A percentile compares a stretch with the other conserved stretches of the same genome.
Conservation (phyloP, 35 echinoderm and acorn worm species). For the Eucidaris tribuloides region DNA sequence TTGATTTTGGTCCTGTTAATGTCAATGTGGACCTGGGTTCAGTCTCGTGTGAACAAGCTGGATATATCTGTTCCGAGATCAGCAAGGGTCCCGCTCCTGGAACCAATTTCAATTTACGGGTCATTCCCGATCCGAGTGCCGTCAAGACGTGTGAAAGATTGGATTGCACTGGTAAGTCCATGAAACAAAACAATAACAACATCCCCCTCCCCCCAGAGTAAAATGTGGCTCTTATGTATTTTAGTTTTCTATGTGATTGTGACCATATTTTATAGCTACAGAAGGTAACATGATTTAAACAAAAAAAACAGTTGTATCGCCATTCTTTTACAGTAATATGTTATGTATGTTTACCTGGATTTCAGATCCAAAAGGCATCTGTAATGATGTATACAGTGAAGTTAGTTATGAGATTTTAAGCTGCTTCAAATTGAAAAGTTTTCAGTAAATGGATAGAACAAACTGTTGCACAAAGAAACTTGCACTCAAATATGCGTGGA, state of each 20-base stretch:
- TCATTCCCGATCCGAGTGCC: slow-evolving; percentile 37
- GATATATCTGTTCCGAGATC: slow-evolving; percentile 67
- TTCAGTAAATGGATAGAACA: background rate
- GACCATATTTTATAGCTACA: too few relatives aligned
- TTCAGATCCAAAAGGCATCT: too few relatives aligned
- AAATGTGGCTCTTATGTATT: too few relatives aligned
- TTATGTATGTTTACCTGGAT: too few relatives aligned
- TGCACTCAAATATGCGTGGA: background rate
- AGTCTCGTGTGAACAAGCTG: slow-evolving; percentile 53
- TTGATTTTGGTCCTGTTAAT: slow-evolving; percentile 62
- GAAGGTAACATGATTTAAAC: too few relatives aligned
- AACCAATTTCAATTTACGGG: slow-evolving; percentile 47
- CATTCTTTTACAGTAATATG: too few relatives aligned
- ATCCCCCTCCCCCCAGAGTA: too few relatives aligned
- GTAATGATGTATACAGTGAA: too few relatives aligned
- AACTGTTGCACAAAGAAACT: background rate
- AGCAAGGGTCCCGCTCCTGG: slow-evolving; percentile 61
- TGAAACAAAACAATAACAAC: too few relatives aligned
- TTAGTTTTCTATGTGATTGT: too few relatives aligned
- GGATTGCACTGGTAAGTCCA: slow-evolving; percentile 46
- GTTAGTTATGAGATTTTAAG: too few relatives aligned
- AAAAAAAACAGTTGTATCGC: too few relatives aligned
- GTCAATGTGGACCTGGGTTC: slow-evolving; percentile 58
- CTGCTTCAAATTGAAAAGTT: background rate
- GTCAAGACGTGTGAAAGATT: slow-evolving; percentile 41